Base-by-base conservation (phyloP, 2,888 invertebrate genomes). In the Drosophila recens region DNA sequence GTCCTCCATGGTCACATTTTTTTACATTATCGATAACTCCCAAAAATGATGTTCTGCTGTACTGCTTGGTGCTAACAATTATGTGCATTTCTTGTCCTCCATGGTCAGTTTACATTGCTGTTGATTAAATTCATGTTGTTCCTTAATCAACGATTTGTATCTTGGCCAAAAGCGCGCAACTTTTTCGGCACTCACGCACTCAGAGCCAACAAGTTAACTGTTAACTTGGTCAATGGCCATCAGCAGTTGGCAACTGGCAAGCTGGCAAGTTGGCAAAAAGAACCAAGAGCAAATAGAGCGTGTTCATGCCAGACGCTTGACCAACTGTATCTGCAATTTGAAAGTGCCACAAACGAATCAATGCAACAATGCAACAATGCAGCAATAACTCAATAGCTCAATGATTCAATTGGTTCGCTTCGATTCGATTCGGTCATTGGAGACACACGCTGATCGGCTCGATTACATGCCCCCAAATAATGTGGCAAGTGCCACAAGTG, bases 311-410 rank as follows among this genome's bases (percentile, higher is more conserved):
- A 54, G 68, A 49, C 64, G 80, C 80, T 82, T 87, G 88, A 57
- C 88, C 86, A 82, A 85, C 82, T 85, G 76, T 85, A 59, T 72
- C 88, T 72, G 72, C 66, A 56, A 70, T 76, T 82, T 80, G 86
- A 85, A 82, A 87, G 80, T 76, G 68, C 72, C 59, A 64, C 68
- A 23, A 53, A 56, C 59, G 61, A 59, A 15, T 53, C 45, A 66
- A 54, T 67, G 73, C 15, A 34, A 11, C 71, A 71, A 34, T 52
- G 59, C 13, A 42, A 34, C 53, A 65, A 11, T 46, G 36, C 33
- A 34, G 15, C 52, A 65, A 34, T 46, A 30, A 20, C 1, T 46
- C 56, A 58, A 34, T 62, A 8, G 4, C 1, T 4, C 42, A 42
- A 53, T 59, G 53, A 57, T 8, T 38, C 48, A 56, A 45, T 57